Evolutionary conservation across 1,140 invertebrate genomes (phyloP), one percentile per base, ranked within the genome.

Genomic region (Drosophila obscura): DNA sequence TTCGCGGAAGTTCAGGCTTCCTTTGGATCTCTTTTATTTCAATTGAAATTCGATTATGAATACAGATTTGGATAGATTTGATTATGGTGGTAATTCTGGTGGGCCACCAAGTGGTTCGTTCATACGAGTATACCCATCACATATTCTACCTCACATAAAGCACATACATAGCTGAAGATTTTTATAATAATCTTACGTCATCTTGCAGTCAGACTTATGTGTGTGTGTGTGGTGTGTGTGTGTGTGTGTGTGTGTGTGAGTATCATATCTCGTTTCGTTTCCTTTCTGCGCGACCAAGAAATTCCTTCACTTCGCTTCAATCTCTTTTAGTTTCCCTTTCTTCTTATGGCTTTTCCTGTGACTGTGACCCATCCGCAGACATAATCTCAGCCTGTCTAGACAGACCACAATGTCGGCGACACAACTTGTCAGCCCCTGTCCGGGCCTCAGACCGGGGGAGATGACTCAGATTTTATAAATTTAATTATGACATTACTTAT

Each of bases 401-500:
- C 72, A 66, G 35, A 75, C 62, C 28, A 49, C 73, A 50, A 57
- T 73, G 81, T 64, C 49, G 82, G 45, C 81, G 73, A 56, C 76
- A 68, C 52, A 60, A 69, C 44, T 59, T 61, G 52, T 46, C 66
- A 50, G 53, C 53, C n/a, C n/a, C 22, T 35, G 19, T 57, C 39
- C 41, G 1, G 9, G 9, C 31, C 35, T 13, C 35, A 13, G 35
- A 1, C 11, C 35, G 4, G 19, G 51, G 61, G 49, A n/a, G 53
- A 73, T 85, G 82, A 85, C 45, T 87, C 82, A 87, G 39, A 68
- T 59, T 60, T 76, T 88, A 79, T 82, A 79, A 88, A 88, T 82
- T 88, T 69, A 82, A 88, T 87, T 88, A 87, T 87, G 82, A 88
- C 83, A 88, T 85, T 85, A 71, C 67, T 71, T 71, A 87, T 82